phyloP scores from a whole-genome alignment of 2,888 invertebrate species.

The Zaprionus bogoriensis region DNA sequence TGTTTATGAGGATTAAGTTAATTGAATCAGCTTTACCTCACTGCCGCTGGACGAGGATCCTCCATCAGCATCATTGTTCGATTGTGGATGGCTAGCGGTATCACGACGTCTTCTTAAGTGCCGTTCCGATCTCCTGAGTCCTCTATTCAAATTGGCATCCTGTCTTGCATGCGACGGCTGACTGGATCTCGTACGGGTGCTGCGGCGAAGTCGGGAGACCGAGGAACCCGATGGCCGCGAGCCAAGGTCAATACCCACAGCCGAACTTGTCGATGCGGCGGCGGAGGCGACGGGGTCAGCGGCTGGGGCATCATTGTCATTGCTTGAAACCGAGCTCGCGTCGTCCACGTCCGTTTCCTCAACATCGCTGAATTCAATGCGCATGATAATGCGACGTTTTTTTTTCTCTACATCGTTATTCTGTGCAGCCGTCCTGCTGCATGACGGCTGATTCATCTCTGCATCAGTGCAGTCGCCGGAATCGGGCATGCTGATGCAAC shows the following conservation, averaged over 20 bases:
- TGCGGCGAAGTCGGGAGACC: constrained; percentile 34
- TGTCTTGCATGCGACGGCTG: constrained; percentile 4
- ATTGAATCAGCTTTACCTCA: constrained; percentile 73
- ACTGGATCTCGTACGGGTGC: constrained; percentile 29
- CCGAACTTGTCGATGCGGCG: constrained; percentile 5
- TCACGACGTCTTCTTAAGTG: constrained; percentile 49
- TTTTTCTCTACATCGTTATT: constrained; percentile 48
- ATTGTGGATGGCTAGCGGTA: constrained; percentile 27
- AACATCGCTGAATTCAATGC: constrained; percentile 81
- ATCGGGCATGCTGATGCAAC: constrained; percentile 70
- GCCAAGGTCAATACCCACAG: constrained; percentile 48
- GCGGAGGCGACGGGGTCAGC: not conserved
- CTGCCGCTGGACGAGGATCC: constrained; percentile 72
- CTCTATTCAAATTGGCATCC: constrained; percentile 35
- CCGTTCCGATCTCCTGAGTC: constrained; percentile 45
- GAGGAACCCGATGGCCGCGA: constrained; percentile 62
- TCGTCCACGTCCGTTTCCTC: constrained; percentile 69
- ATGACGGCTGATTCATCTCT: constrained; percentile 70
- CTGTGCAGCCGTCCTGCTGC: constrained; percentile 45
- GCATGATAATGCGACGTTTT: constrained; percentile 82
- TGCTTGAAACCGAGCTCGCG: constrained; percentile 23
- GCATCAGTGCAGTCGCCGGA: constrained; percentile 63
- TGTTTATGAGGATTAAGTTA: too few relatives aligned
- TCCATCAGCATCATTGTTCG: constrained; percentile 35
- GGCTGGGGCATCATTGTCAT: constrained; percentile 26